A percentile compares a stretch with the other conserved stretches of the same genome.
Evolutionary conservation across 2,888 invertebrate species (phyloP).

Genomic region (Pseudanteris insignis): DNA sequence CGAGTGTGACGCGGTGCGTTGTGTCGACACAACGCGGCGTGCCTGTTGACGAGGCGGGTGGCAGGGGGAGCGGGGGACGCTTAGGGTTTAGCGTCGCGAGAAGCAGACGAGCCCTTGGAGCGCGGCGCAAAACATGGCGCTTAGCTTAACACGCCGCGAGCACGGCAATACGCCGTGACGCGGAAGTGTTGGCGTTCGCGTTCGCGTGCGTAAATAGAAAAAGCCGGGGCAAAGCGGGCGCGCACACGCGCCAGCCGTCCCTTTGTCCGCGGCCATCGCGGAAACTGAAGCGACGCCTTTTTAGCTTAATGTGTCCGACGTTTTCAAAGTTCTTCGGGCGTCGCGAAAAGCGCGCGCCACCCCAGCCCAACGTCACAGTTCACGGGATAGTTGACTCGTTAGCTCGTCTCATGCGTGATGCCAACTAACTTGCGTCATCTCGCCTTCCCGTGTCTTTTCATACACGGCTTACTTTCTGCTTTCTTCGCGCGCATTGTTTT

Average conservation of each 20-base stretch:
- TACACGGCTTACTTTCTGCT: too few species aligned
- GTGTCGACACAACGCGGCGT: too few species aligned
- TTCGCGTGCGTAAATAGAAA: conserved; percentile 47
- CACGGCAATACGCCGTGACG: conserved; percentile 53
- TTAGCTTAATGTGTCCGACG: conserved; percentile 34
- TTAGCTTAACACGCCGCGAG: conserved; percentile 50
- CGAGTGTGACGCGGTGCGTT: conserved; percentile 70
- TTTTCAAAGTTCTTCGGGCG: conserved; percentile 20
- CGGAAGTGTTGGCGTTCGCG: conserved; percentile 61
- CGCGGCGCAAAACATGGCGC: conserved; percentile 36
- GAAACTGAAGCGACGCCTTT: conserved; percentile 26
- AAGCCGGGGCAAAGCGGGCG: conserved; percentile 32
- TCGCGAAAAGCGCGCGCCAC: too few species aligned
- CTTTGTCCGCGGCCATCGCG: conserved; percentile 19
- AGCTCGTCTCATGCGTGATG: too few species aligned
- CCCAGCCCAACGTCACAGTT: conserved; percentile 8
- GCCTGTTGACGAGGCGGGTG: too few species aligned
- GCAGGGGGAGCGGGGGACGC: neutral
- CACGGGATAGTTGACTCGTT: conserved; percentile 17
- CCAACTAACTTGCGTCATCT: too few species aligned
- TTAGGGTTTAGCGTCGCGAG: conserved; percentile 9
- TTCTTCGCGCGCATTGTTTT: too few species aligned
- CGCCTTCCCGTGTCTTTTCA: too few species aligned
- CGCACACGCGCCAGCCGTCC: conserved; percentile 6
- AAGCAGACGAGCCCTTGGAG: conserved; percentile 42